Evolutionary conservation across 2,797 vertebrate genomes (phyloP).

Genomic region (Crocodylus rhombifer): DNA sequence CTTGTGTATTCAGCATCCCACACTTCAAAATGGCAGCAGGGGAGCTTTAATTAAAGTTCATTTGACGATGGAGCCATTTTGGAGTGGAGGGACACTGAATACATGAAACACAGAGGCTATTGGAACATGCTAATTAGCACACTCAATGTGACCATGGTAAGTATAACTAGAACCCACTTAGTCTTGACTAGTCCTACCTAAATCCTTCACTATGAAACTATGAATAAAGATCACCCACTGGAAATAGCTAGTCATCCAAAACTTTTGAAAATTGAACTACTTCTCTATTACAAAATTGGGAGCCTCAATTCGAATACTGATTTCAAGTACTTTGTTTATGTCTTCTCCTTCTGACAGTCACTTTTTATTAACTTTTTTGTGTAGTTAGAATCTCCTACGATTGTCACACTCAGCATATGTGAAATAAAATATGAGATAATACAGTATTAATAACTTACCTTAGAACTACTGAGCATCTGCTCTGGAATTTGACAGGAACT

Average conservation of each 20-base stretch:
- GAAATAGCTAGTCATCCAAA: background rate
- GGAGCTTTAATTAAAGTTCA: too few relatives aligned
- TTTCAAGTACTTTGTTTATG: background rate
- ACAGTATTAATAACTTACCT: too few relatives aligned
- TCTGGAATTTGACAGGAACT: background rate
- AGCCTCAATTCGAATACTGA: background rate
- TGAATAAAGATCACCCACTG: background rate
- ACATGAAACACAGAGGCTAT: too few relatives aligned
- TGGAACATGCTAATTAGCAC: too few relatives aligned
- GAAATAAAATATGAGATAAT: background rate
- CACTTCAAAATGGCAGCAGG: too few relatives aligned
- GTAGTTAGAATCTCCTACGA: background rate
- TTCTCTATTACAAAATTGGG: background rate
- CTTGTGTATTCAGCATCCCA: too few relatives aligned
- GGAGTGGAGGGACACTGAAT: too few relatives aligned
- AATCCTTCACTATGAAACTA: background rate
- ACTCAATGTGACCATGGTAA: background rate
- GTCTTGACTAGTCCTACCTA: background rate
- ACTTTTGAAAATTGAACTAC: background rate
- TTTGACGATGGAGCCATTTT: too few relatives aligned
- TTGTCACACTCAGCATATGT: background rate
- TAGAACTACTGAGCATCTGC: background rate
- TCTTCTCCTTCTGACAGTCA: background rate
- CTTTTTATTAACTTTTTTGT: background rate
- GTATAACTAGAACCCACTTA: background rate